Base-by-base conservation (phyloP, 2,113 vertebrate genomes). In the Ceyx margarethae region DNA sequence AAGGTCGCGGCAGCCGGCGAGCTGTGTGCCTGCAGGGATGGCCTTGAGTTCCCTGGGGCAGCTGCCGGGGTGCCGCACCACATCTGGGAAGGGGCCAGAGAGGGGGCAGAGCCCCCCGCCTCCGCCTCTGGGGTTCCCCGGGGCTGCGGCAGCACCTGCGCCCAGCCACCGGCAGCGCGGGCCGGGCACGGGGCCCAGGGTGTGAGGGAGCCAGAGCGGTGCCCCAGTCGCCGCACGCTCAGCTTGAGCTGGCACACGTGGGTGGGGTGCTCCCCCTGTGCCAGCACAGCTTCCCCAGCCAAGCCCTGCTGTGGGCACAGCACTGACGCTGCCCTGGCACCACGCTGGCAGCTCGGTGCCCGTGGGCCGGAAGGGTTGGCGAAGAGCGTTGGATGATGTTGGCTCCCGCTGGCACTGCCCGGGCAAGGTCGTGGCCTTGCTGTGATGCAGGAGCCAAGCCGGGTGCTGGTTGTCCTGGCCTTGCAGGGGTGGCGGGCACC, bases 201-300 rank as follows among this genome's bases (percentile, higher is more conserved):
- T 7, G 9, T 1, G 2, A 33, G 9, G 11, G 26, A 31, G 33
- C 9, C 0, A 3, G 9, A 12, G 4, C 20, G 4, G 31, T 33
- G 6, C 25, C 19, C 57, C 31, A 2, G 46, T 12, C 10, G 8
- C 31, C 3, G 2, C 40, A 37, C 15, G 67, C 40, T 20, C 4
- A 3, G 16, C 31, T 19, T 6, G 10, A 62, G 58, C 20, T 20
- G 40, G n/a, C n/a, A 15, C 58, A 2, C 3, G 20, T 15, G 1
- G 9, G 31, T 54, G n/a, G 5, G 31, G 40, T 3, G 19, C 61
- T 79, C 40, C 29, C 62, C 17, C 28, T 3, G 2, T 17, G 65
- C 17, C 11, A 5, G 43, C 18, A 2, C 45, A 35, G 65, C 23
- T 81, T 26, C 35, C 35, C 35, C 2, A 3, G 33, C 54, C n/a